Conservation (phyloP, 2,888 invertebrate species). For the Sinhomidia bicolor region DNA sequence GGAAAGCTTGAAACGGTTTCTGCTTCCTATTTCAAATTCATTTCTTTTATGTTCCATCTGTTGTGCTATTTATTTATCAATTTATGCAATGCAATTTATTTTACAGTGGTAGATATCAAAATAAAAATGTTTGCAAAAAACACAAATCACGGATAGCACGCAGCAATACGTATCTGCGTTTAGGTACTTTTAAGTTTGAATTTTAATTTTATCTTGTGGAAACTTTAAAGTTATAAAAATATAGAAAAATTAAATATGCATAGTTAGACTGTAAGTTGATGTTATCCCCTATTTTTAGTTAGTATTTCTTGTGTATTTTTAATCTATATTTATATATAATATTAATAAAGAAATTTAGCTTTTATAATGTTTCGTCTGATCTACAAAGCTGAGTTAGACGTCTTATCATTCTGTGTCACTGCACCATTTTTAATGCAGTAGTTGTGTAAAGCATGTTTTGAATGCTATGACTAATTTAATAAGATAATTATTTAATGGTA, state of each 20-base stretch:
- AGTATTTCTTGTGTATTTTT: constrained; percentile 11
- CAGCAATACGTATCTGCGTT: too few species aligned
- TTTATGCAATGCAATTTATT: neutral
- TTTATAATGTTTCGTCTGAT: constrained; percentile 1
- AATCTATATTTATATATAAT: neutral
- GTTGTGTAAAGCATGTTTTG: constrained; percentile 56
- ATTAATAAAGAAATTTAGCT: neutral
- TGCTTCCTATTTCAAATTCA: too few species aligned
- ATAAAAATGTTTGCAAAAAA: neutral
- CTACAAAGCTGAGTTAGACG: constrained; percentile 16
- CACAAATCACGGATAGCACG: neutral
- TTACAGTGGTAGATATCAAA: too few species aligned
- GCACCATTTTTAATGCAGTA: constrained; percentile 50
- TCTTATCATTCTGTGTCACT: constrained; percentile 47
- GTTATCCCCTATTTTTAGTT: neutral
- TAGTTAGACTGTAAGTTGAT: neutral
- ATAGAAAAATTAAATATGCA: neutral
- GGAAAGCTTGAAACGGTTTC: neutral
- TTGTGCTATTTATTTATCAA: too few species aligned
- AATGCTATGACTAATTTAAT: constrained; percentile 40
- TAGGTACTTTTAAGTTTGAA: too few species aligned
- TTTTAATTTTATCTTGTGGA: constrained; percentile 9
- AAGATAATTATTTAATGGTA: constrained; percentile 9
- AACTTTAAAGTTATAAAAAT: neutral
- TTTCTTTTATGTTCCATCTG: too few species aligned